phyloP scores from a whole-genome alignment of 2,888 invertebrate genomes.

The Lochmaea crataegi region DNA sequence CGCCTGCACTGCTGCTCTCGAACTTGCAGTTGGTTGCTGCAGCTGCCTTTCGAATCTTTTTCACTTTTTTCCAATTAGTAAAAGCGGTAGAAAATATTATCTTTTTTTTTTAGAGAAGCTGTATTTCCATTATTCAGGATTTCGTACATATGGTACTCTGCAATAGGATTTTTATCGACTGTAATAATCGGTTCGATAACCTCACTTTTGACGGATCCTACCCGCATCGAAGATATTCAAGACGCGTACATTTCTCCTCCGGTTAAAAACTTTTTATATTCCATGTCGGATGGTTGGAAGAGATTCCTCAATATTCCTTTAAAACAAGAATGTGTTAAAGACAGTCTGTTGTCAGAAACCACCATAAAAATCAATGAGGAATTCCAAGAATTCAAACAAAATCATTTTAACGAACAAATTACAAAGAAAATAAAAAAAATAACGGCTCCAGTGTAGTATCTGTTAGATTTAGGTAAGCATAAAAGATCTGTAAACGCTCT shows the following conservation, averaged over 20 bases:
- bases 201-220: constrained; percentile 75
- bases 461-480: neutral
- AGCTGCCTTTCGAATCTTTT: no score
- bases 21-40: no score
- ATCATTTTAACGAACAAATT: constrained; percentile 31
- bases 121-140: constrained; percentile 73
- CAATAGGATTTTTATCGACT: constrained; percentile 80
- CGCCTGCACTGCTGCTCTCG: no score
- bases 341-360: constrained; percentile 40
- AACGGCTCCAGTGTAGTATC: constrained; percentile 16
- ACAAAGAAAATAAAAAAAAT: constrained; percentile 38
- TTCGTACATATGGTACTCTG: constrained; percentile 92
- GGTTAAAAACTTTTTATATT: constrained; percentile 68
- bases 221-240: constrained; percentile 73
- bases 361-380: constrained; percentile 48
- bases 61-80: no score
- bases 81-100: no score
- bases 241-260: constrained; percentile 78
- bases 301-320: constrained; percentile 58
- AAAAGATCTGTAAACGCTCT: neutral
- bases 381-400: constrained; percentile 22
- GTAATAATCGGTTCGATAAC: constrained; percentile 78
- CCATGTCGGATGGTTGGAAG: constrained; percentile 67
- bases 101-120: constrained; percentile 50
- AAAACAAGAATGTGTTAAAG: constrained; percentile 45